Evolutionary conservation across 2,888 invertebrate genomes (phyloP).

Genomic region (Nemoura dubitans): DNA sequence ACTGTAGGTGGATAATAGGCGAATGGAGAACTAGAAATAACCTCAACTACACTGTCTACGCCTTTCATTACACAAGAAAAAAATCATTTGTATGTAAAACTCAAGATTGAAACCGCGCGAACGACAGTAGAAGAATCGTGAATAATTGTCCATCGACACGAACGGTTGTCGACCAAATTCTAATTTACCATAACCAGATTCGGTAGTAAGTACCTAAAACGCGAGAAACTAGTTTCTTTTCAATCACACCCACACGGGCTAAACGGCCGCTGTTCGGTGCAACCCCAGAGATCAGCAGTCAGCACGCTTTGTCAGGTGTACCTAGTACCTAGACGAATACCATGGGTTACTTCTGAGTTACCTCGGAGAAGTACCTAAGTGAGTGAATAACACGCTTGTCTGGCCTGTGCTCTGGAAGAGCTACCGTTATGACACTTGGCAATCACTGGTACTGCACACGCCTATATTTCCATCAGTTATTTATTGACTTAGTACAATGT

Average conservation of each 20-base stretch:
- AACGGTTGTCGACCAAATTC: not conserved
- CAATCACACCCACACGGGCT: not conserved
- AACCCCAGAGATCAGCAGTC: not conserved
- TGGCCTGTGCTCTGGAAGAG: not conserved
- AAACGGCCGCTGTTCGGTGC: not conserved
- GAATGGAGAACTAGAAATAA: not conserved
- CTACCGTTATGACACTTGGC: not conserved
- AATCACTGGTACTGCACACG: not conserved
- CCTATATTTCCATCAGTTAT: not conserved
- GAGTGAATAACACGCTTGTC: not conserved
- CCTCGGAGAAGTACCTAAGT: not conserved
- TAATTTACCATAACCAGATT: slow-evolving; percentile 1
- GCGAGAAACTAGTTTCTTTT: not conserved
- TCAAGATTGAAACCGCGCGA: not conserved
- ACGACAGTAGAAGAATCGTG: not conserved
- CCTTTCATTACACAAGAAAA: not conserved
- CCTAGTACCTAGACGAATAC: too few relatives aligned
- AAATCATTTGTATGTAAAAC: not conserved
- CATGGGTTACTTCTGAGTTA: too few relatives aligned
- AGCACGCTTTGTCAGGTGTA: not conserved
- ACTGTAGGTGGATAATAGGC: not conserved
- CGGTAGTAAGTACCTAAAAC: not conserved
- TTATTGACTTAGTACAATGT: slow-evolving; percentile 15
- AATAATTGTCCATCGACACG: not conserved
- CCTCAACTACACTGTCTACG: not conserved